Percentiles rank a stretch among this genome's conserved stretches.
phyloP scores from a whole-genome alignment of 1,140 invertebrate genomes.

The Anastatus disparis region DNA sequence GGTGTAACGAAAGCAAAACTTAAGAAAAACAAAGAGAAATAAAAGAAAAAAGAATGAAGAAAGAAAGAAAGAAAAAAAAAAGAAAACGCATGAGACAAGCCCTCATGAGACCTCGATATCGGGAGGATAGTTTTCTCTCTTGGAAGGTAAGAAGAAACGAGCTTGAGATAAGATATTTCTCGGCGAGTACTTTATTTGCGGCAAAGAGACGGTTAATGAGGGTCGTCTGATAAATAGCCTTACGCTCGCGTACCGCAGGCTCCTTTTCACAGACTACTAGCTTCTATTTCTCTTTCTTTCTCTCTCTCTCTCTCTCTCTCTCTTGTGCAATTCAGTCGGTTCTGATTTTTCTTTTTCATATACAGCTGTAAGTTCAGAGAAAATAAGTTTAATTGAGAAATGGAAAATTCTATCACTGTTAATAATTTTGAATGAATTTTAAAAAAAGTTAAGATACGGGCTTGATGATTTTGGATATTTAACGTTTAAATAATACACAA shows the following conservation, averaged over 20 bases:
- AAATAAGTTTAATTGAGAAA: neutral
- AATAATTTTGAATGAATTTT: neutral
- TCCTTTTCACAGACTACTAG: too few relatives aligned
- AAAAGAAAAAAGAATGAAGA: neutral
- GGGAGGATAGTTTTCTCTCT: constrained; percentile 28
- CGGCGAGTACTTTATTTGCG: constrained; percentile 49
- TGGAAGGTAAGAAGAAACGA: constrained; percentile 42
- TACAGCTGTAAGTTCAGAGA: neutral
- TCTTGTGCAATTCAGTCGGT: neutral
- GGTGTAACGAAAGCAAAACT: too few relatives aligned
- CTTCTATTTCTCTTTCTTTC: too few relatives aligned
- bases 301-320: too few relatives aligned
- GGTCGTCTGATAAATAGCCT: constrained; percentile 50
- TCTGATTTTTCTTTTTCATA: neutral
- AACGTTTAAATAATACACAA: too few relatives aligned
- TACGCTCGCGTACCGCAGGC: neutral
- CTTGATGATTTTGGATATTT: too few relatives aligned
- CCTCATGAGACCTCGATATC: constrained; percentile 41
- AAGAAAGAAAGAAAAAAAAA: neutral
- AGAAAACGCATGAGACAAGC: neutral
- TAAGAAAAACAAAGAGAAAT: neutral
- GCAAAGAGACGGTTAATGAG: constrained; percentile 51
- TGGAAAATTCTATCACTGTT: constrained; percentile 23
- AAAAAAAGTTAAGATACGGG: too few relatives aligned
- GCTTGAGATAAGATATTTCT: constrained; percentile 53